A percentile compares a stretch with the other conserved stretches of the same genome.
Evolutionary conservation across 2,797 vertebrate species (phyloP).

Genomic region (Prionace glauca): DNA sequence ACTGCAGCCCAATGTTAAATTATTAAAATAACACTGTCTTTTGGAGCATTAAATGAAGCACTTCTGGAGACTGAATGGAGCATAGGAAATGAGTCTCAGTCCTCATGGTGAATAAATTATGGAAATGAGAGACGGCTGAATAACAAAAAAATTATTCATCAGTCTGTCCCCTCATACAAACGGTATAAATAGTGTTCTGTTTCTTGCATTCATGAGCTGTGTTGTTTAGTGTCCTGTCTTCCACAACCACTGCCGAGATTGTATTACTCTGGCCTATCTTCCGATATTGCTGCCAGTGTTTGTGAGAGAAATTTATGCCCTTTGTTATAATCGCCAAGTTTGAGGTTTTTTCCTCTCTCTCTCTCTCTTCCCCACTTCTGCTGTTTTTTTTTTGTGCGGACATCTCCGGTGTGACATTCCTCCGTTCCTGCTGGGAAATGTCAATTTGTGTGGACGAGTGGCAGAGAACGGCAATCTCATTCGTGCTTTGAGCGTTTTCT

Average conservation of each 20-base stretch:
- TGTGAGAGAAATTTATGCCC: conserved; percentile 20
- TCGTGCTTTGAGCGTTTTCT: not conserved
- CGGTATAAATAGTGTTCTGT: conserved; percentile 31
- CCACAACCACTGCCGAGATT: conserved; percentile 13
- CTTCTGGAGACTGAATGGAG: conserved; percentile 34
- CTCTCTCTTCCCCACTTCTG: not conserved
- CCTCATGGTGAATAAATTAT: conserved; percentile 37
- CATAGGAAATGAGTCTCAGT: conserved; percentile 32
- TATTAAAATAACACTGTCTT: conserved; percentile 36
- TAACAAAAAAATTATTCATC: conserved; percentile 38
- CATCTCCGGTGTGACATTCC: not conserved
- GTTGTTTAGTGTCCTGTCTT: conserved; percentile 35
- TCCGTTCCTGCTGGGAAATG: too few species aligned
- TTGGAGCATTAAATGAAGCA: conserved; percentile 36
- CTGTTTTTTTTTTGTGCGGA: too few species aligned
- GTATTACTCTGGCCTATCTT: conserved; percentile 29
- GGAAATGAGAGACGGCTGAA: conserved; percentile 30
- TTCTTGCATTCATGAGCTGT: conserved; percentile 32
- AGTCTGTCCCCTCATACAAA: conserved; percentile 23
- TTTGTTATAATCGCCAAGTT: conserved; percentile 30
- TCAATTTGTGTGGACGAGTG: not conserved
- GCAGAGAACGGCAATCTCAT: not conserved
- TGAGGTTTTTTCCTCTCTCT: not conserved
- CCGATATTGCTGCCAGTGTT: conserved; percentile 33
- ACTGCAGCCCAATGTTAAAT: conserved; percentile 27